Base-by-base conservation (phyloP, 2,888 invertebrate species). In the Zonitis immaculata region DNA sequence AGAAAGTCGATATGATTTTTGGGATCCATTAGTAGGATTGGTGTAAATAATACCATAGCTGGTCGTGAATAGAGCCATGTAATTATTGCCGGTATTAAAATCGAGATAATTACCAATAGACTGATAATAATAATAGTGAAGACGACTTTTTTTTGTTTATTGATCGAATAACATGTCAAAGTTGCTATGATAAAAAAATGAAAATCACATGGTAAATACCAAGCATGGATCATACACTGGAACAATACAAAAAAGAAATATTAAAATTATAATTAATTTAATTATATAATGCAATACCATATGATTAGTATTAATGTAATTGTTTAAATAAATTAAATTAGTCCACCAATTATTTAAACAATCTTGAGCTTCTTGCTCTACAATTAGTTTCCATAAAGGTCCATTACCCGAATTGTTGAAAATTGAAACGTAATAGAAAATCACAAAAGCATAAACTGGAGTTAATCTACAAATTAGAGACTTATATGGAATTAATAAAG, bases 171-270 rank as follows among this genome's bases (percentile, higher is more conserved):
- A 62, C 75, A 78, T 11, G 79, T 59, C 2, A 79, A 60, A 5
- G 81, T 67, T 0, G 80, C 79, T 7, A 84, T 64, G 46, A 82
- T 71, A 71, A 84, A 85, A 73, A 80, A 83, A 67, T 87, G 87
- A 73, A 85, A 84, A 72, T 87, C 87, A 53, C 83, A 84, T 0
- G 87, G 82, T 32, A 86, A 78, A 72, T 85, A 86, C 87, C 87
- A 87, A 1, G 84, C 80, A 54, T 81, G 78, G 1, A 82, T 77
- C 72, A 86, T 77, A 64, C 87, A 87, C 86, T 87, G 73, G 35
- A 78, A 73, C 47, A 52, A 46, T 49, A 4, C 12, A 12, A 22
- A n/a, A 52, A 45, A 50, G 18, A n/a, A 16, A 11, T 25, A 18
- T 20, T 11, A 28, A 16, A 9, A 14, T 39, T 30, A n/a, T n/a